Evolutionary conservation across 2,888 invertebrate genomes (phyloP), one percentile per base, ranked within the genome.

Genomic region (Balanococcus diminutus): DNA sequence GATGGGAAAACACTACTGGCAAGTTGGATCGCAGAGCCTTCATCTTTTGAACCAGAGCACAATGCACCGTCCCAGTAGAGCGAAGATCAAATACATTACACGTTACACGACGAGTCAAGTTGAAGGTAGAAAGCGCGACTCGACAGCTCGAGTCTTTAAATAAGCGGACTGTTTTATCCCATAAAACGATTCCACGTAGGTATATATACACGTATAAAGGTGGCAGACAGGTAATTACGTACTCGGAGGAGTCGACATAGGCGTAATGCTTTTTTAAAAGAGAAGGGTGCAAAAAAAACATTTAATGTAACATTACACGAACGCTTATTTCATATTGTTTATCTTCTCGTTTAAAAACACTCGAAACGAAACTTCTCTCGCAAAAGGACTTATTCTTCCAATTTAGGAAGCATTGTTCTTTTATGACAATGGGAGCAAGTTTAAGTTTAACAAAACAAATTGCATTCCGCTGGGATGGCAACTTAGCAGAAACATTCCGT

Each of bases 341-440:
- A 67, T 67, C 67, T 67, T 67, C 67, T 67, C 67, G 67, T 67
- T 67, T 67, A 67, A 67, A 67, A 67, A 31, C 67, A 67, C 67
- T 67, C 67, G 67, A 67, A 67, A 67, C 67, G 67, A 67, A 67
- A 67, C 67, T 67, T 67, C 67, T 67, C 67, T 61, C 61, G 67
- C 67, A 28, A 67, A 67, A 67, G 67, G 67, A 67, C 67, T 67
- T 67, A 67, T 67, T 67, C 67, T 67, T 67, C 67, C 67, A 67
- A 67, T 67, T 67, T 67, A 67, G 67, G 67, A 67, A 67, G 67
- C 67, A 67, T 67, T 67, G 67, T 67, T 67, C 67, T 67, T 67
- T 67, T 67, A 67, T 67, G 67, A 67, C 67, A 67, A 67, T 67
- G 67, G 67, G 28, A 67, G 67, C 67, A 67, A 67, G 67, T 67